These are phyloP conservation scores for Muschampia staudingeri DNA, from an alignment of 2,888 invertebrate species.

Conservation along the genomic window DNA sequence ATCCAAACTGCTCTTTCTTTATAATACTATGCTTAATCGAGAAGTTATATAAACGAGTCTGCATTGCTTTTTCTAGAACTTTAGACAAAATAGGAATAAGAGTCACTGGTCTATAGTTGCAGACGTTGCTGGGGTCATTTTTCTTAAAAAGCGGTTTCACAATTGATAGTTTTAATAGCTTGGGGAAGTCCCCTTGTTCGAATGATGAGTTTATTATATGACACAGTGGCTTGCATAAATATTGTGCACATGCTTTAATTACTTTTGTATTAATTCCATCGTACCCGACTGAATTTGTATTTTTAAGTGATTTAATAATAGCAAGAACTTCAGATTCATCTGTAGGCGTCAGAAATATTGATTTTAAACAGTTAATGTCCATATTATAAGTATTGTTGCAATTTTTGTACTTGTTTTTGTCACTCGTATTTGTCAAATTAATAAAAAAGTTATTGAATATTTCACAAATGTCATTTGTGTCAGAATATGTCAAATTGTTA, in stretches of 20 bases:
- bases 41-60: neutral
- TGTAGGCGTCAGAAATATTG: neutral
- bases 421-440: neutral
- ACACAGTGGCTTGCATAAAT: neutral
- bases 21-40: neutral
- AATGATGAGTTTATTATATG: slow-evolving; percentile 16
- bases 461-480: slow-evolving; percentile 14
- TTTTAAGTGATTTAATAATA: neutral
- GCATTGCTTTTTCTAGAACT: slow-evolving; percentile 24
- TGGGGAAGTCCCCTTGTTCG: neutral
- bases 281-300: neutral
- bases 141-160: slow-evolving; percentile 14
- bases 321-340: neutral
- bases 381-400: neutral
- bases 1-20: slow-evolving; percentile 17
- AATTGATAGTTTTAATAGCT: neutral
- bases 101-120: slow-evolving; percentile 16
- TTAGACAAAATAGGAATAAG: slow-evolving; percentile 14
- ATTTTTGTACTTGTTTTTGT: neutral
- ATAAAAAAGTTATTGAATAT: slow-evolving; percentile 10
- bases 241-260: neutral
- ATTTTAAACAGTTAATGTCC: neutral
- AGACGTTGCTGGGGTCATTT: neutral
- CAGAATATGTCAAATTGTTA: neutral
- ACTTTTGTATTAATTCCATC: slow-evolving; percentile 1